A percentile compares a stretch with the other conserved stretches of the same genome.
Evolutionary conservation across 2,113 vertebrate genomes (phyloP).

Genomic region (Boulengeromyrus knoepffleri): DNA sequence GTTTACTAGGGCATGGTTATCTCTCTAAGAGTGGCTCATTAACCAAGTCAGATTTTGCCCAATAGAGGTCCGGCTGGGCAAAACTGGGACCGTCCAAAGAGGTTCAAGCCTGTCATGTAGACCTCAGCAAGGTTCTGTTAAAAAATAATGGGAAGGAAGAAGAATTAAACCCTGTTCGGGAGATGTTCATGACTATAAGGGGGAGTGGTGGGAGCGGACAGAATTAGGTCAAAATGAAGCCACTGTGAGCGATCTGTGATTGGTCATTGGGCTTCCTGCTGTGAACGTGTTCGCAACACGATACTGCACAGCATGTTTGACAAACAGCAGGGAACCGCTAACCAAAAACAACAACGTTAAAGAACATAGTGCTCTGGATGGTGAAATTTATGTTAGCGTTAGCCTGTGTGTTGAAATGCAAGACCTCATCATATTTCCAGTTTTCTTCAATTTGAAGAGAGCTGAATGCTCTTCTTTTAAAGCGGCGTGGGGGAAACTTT

Average conservation of each 20-base stretch:
- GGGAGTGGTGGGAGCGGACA: neutral
- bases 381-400: slow-evolving; percentile 3
- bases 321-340: neutral
- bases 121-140: neutral
- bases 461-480: neutral
- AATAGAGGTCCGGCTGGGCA: neutral
- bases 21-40: slow-evolving; percentile 42
- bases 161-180: neutral
- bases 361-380: neutral
- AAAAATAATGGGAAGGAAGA: neutral
- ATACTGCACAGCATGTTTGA: neutral
- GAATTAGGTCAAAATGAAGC: neutral
- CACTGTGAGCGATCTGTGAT: neutral
- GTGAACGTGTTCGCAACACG: neutral
- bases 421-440: slow-evolving; percentile 12
- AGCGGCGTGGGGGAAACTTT: neutral
- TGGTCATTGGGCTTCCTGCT: neutral
- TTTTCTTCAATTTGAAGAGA: slow-evolving; percentile 11
- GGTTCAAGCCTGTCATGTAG: neutral
- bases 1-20: slow-evolving; percentile 18
- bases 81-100: neutral
- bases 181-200: neutral
- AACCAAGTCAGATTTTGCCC: slow-evolving; percentile 29
- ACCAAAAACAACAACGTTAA: slow-evolving; percentile 14
- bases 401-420: neutral